phyloP scores from a whole-genome alignment of 2,113 vertebrate genomes.

The Chitala chitala region DNA sequence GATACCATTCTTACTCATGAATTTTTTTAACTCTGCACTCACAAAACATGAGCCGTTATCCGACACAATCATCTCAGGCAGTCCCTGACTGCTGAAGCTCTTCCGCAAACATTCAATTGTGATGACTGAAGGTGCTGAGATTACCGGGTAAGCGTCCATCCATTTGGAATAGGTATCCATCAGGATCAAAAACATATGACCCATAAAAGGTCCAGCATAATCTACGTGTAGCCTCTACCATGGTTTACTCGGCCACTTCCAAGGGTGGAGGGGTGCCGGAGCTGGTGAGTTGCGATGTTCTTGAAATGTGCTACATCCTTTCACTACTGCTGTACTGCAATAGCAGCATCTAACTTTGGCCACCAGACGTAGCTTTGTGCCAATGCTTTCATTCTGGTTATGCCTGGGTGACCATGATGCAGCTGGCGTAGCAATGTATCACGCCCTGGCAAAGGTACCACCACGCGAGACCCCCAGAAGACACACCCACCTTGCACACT shows the following conservation, averaged over 20 bases:
- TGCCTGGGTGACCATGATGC: too few relatives aligned
- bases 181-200: slow-evolving; percentile 20
- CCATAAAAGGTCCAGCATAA: slow-evolving; percentile 25
- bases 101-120: slow-evolving; percentile 21
- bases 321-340: slow-evolving; percentile 20
- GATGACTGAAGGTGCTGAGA: slow-evolving; percentile 14
- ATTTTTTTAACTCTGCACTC: slow-evolving; percentile 12
- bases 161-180: slow-evolving; percentile 33
- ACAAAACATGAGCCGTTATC: slow-evolving; percentile 21
- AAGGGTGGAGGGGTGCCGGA: too few relatives aligned
- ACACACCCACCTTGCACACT: too few relatives aligned
- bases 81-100: slow-evolving; percentile 20
- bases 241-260: slow-evolving; percentile 18
- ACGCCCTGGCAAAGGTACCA: too few relatives aligned
- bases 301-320: slow-evolving; percentile 10
- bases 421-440: too few relatives aligned
- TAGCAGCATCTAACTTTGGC: slow-evolving; percentile 22
- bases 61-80: slow-evolving; percentile 23
- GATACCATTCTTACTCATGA: slow-evolving; percentile 19
- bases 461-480: too few relatives aligned
- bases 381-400: slow-evolving; percentile 26
- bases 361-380: slow-evolving; percentile 29
- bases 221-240: slow-evolving; percentile 27
- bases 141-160: slow-evolving; percentile 22
- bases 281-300: slow-evolving; percentile 8